Evolutionary conservation across 2,797 vertebrate species (phyloP), one percentile per base, ranked within the genome.

Genomic region (Hoplostethus mediterraneus): DNA sequence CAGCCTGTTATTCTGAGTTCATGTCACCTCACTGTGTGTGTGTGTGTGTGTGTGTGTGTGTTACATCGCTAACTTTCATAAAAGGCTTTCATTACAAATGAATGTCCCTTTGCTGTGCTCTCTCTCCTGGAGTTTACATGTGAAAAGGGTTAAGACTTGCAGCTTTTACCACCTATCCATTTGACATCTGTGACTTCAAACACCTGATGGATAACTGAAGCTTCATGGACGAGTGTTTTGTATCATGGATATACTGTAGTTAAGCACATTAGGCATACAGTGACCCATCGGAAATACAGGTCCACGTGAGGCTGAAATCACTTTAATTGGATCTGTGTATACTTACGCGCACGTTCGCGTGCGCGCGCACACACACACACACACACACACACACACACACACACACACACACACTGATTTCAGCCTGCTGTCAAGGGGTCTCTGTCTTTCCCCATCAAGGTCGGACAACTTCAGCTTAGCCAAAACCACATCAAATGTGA

Each of bases 41-140:
- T 44, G 42, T 30, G 40, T 60, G 40, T 45, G 58, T 44, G 38
- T 36, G 58, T 28, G 58, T 28, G 13, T 60, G 9, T 44, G 49
- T 25, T 25, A 40, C 38, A 40, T 40, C 38, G 8, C 38, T 11
- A 40, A 54, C 38, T 40, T 40, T 28, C 21, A 25, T 54, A 54
- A 25, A 40, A 40, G 10, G 38, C 38, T 40, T 40, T 11, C 33
- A 36, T 36, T 36, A 36, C 6, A 36, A 40, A 40, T 40, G 2
- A 40, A 9, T 11, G 10, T 54, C n/a, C 28, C 10, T 28, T 54
- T 30, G 11, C 38, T 40, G 8, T 40, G 28, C 5, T n/a, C 45
- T 47, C 45, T 14, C 14, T 14, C 44, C 12, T 13, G 2, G 1
- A 45, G 10, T 14, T 12, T 45, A 45, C 12, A 45, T 13, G 11